phyloP scores from a whole-genome alignment of 2,888 invertebrate species.

The Thelaira solivaga region DNA sequence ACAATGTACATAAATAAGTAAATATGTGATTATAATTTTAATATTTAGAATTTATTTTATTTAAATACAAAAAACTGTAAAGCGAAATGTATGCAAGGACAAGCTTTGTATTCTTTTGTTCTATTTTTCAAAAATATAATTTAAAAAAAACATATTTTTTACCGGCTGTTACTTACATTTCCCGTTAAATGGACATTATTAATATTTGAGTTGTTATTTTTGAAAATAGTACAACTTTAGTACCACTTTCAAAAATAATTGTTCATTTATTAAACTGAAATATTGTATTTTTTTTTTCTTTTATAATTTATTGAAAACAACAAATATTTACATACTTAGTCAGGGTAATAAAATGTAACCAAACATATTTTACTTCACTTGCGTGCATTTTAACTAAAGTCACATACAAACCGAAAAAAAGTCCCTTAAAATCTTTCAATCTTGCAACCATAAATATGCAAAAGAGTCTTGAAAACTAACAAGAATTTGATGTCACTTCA shows the following conservation, averaged over 20 bases:
- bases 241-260: no score
- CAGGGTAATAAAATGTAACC: no score
- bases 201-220: no score
- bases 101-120: no score
- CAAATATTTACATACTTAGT: no score
- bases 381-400: no score
- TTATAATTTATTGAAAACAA: no score
- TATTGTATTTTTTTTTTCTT: no score
- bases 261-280: no score
- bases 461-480: constrained; percentile 18
- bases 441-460: constrained; percentile 28
- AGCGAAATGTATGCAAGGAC: background rate
- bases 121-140: no score
- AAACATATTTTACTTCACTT: no score
- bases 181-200: constrained; percentile 15
- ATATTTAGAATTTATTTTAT: constrained; percentile 36
- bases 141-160: background rate
- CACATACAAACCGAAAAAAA: background rate
- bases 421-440: constrained; percentile 12
- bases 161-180: constrained; percentile 21
- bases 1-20: background rate
- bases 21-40: constrained; percentile 13
- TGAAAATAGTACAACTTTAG: no score
- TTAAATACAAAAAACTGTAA: background rate
- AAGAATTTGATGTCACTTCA: constrained; percentile 35